A percentile compares a stretch with the other conserved stretches of the same genome.
phyloP scores from a whole-genome alignment of 2,888 invertebrate species.

The Phrixothrix hirtus region DNA sequence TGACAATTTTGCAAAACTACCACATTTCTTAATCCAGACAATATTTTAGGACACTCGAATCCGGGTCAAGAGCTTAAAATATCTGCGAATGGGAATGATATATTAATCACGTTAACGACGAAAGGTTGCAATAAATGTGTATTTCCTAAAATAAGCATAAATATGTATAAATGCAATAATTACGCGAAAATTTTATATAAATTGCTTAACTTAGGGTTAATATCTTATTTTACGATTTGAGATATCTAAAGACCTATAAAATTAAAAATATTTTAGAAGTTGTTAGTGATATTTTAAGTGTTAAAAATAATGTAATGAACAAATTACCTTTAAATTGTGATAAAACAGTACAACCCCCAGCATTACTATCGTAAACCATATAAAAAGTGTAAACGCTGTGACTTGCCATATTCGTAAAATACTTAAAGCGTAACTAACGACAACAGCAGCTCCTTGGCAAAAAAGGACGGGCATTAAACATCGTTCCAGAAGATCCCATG shows the following conservation, averaged over 20 bases:
- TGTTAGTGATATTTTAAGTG: too few relatives aligned
- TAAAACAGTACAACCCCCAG: conserved; percentile 79
- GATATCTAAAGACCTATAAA: too few relatives aligned
- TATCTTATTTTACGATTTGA: too few relatives aligned
- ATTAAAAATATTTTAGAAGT: too few relatives aligned
- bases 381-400: conserved; percentile 77
- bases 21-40: not conserved
- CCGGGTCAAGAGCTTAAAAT: conserved; percentile 10
- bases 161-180: too few relatives aligned
- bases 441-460: conserved; percentile 79
- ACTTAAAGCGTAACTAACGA: conserved; percentile 73
- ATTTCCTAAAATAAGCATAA: too few relatives aligned
- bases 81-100: conserved; percentile 9
- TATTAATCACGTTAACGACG: not conserved
- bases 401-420: conserved; percentile 73
- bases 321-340: conserved; percentile 79
- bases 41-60: conserved; percentile 12
- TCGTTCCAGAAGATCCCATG: conserved; percentile 71
- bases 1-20: not conserved
- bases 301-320: too few relatives aligned
- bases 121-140: too few relatives aligned
- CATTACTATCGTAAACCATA: conserved; percentile 74
- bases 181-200: too few relatives aligned
- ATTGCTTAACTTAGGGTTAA: too few relatives aligned
- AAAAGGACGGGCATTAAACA: conserved; percentile 77